phyloP scores from a whole-genome alignment of 2,113 vertebrate genomes.

The Aegithalos caudatus region DNA sequence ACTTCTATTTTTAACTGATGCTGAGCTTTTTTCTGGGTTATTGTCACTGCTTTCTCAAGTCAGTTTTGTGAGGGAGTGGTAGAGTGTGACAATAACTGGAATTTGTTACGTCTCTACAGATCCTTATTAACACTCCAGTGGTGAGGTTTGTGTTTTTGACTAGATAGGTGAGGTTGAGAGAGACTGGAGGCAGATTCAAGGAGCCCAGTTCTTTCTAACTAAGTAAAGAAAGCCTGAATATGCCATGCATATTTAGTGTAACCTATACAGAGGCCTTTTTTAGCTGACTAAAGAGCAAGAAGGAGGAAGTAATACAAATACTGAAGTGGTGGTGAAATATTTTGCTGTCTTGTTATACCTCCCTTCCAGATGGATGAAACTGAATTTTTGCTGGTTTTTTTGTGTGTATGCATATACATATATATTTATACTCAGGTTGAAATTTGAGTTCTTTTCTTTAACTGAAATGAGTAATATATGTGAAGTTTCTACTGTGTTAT shows the following conservation, averaged over 20 bases:
- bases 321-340: neutral
- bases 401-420: neutral
- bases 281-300: neutral
- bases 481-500: neutral
- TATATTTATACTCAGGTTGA: neutral
- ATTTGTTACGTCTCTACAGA: neutral
- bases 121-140: neutral
- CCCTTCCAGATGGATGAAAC: neutral
- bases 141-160: neutral
- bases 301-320: neutral
- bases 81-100: neutral
- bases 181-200: neutral
- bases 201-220: neutral
- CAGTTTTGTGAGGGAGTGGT: neutral
- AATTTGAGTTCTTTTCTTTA: neutral
- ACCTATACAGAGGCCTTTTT: neutral
- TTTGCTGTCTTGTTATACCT: neutral
- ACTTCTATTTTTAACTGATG: neutral
- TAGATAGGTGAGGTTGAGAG: neutral
- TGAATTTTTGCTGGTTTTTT: neutral
- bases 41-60: neutral
- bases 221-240: neutral
- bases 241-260: neutral
- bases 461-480: neutral
- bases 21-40: neutral